Base-by-base conservation (phyloP, 2,797 vertebrate genomes). In the Loriculus beryllinus region DNA sequence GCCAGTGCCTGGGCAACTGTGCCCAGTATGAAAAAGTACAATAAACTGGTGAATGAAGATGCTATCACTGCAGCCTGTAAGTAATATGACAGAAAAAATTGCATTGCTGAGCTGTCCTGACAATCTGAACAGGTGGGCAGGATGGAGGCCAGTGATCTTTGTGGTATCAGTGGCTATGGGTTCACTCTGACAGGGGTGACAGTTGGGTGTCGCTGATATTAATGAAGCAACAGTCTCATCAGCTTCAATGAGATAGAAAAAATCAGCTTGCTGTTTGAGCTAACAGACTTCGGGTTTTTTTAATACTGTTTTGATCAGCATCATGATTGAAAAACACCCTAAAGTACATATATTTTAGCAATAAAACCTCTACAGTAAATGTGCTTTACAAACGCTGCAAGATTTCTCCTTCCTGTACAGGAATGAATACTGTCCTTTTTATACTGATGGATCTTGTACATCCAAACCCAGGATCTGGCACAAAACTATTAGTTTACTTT, bases 261-360 rank as follows among this genome's bases (percentile, higher is more conserved):
- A 4, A 37, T 1, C 11, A 16, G 3, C 57, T 90, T 42, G 4
- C 10, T 45, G 0, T 76, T 60, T 52, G 23, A 54, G 15, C 39
- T 40, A 28, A 21, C 6, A 80, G 63, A 42, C 5, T 17, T 33
- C 16, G 25, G 9, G 11, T 0, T 1, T 29, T 76, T 67, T 81
- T 3, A 2, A 4, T 45, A 21, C 12, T 48, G 15, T 76, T 82
- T 67, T n/a, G 17, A 31, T 89, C 47, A 28, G 19, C 35, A 19
- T 4, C 13, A 9, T 59, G 31, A 67, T 51, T 62, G 23, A 78
- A 48, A 4, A 22, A 3, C 0, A 3, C 1, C 13, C 1, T 1
- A 71, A 81, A 77, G 12, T 26, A 10, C 6, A 6, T 9, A 6
- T 10, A 8, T 10, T 70, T 71, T 10, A 39, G 29, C n/a, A 47